Evolutionary conservation across 2,888 invertebrate species (phyloP).

Genomic region (Ferdinandea cuprea): DNA sequence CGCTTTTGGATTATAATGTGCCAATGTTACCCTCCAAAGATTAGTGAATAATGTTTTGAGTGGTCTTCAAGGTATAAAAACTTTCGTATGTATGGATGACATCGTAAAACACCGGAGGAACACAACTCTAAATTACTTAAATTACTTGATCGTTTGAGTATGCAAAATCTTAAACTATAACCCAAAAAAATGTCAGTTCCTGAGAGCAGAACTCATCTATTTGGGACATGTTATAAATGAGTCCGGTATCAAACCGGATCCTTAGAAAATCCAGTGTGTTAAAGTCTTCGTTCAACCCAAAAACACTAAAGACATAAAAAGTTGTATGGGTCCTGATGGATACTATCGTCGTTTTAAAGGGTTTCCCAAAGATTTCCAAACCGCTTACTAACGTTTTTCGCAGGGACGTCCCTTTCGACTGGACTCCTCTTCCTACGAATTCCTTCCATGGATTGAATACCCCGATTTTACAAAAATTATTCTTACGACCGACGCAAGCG

Average conservation of each 20-base stretch:
- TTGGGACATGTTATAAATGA: neutral
- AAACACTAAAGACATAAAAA: neutral
- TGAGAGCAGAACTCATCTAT: neutral
- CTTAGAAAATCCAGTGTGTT: neutral
- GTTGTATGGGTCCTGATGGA: neutral
- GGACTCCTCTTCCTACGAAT: too few species aligned
- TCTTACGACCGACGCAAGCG: too few species aligned
- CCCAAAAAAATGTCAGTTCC: neutral
- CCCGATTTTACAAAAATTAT: neutral
- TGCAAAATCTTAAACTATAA: too few species aligned
- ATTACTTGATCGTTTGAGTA: too few species aligned
- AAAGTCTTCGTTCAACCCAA: conserved; percentile 2
- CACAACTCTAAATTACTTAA: neutral
- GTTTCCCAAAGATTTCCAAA: neutral
- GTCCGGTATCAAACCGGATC: too few species aligned
- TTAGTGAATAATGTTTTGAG: neutral
- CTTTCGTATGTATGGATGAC: neutral
- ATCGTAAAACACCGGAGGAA: neutral
- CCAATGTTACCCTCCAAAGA: too few species aligned
- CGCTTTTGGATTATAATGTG: too few species aligned
- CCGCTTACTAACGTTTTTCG: neutral
- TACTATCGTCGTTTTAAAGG: neutral
- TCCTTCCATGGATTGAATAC: neutral
- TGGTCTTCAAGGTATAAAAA: neutral
- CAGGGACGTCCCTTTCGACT: neutral